Base-by-base conservation (phyloP, 2,113 vertebrate genomes). In the Cinclus mexicanus region DNA sequence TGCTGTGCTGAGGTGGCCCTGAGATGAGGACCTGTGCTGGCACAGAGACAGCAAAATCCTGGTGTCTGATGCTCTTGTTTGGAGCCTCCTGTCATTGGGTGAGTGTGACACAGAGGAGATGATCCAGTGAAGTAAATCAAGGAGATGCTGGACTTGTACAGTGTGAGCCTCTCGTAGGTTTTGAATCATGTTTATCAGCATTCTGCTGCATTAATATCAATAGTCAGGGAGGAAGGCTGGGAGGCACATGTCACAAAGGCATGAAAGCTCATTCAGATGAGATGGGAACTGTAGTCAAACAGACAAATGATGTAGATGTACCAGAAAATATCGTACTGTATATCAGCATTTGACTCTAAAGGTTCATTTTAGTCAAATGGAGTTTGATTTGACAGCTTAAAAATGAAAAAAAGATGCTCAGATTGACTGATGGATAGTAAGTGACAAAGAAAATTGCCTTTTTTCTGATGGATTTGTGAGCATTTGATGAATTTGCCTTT, bases 301-400 rank as follows among this genome's bases (percentile, higher is more conserved):
- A 86, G 56, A 16, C 56, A 85, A 79, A 46, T 89, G 47, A 81
- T 78, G 81, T 50, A 47, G 21, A 39, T 28, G 33, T 64, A 70
- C 35, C 37, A 72, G 82, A 55, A 87, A 33, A 15, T 63, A 47
- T 26, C 26, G 23, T 21, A 14, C 31, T 53, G 14, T 52, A 10
- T 57, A 44, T 69, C 89, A 93, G 19, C 59, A 50, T 92, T 87
- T 29, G 17, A 74, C 90, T 90, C n/a, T 28, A 35, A 81, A 57
- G 39, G 23, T 75, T 93, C 87, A 37, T 78, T 95, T 90, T 70
- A 80, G 63, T 91, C 60, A 70, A 67, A 72, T 64, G 29, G 56
- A 74, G 22, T 79, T 96, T 76, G 52, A 89, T 85, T 24, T 94
- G 92, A 93, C 72, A 90, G 47, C 37, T 79, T 50, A 25, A 83